phyloP scores from a whole-genome alignment of 1,140 invertebrate species.

The Atta texana region DNA sequence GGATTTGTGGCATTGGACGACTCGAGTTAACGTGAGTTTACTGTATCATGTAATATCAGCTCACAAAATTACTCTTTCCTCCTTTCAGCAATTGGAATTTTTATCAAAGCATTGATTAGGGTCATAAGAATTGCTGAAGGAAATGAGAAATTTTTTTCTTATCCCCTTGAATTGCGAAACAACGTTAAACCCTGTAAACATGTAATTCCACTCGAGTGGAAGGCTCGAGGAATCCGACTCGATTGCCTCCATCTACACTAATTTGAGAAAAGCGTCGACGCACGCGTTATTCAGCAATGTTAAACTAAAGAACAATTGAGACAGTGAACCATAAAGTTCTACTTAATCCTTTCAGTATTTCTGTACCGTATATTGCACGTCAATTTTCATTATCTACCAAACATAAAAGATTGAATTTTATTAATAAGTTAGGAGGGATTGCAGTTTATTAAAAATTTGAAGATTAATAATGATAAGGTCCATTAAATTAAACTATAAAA shows the following conservation, averaged over 20 bases:
- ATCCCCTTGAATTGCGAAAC: conserved; percentile 57
- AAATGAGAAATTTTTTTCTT: background rate
- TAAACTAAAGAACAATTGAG: conserved; percentile 18
- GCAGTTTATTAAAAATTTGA: background rate
- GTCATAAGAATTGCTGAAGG: conserved; percentile 22
- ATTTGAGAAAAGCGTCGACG: conserved; percentile 31
- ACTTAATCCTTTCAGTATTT: conserved; percentile 30
- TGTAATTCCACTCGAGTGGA: conserved; percentile 62
- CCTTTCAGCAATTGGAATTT: conserved; percentile 14
- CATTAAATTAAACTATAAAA: background rate
- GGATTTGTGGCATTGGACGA: background rate
- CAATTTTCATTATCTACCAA: background rate
- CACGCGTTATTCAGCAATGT: background rate
- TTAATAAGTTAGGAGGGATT: conserved; percentile 5
- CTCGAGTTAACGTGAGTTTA: conserved; percentile 42
- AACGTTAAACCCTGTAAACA: conserved; percentile 72
- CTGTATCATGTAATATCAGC: conserved; percentile 14
- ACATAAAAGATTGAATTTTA: background rate
- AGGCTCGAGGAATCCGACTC: conserved; percentile 60
- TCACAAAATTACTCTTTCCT: conserved; percentile 1
- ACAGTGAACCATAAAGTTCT: background rate
- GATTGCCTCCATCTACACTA: conserved; percentile 21
- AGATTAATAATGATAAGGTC: background rate
- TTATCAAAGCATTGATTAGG: background rate
- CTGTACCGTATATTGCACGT: background rate